These are phyloP conservation scores for Plodia interpunctella DNA, from an alignment of 1,140 invertebrate species.

Conservation along the genomic window DNA sequence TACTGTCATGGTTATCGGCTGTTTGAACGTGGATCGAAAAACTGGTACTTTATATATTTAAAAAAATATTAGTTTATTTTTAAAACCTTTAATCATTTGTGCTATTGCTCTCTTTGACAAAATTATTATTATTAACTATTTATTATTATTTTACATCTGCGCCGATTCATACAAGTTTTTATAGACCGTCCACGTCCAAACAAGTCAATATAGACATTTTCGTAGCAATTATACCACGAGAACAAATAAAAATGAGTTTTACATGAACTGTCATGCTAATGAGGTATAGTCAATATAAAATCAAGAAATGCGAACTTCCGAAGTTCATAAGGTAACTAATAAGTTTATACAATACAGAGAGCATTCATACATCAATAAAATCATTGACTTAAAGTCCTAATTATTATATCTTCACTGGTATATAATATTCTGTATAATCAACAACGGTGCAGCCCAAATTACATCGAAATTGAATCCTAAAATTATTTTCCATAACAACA, in stretches of 20 bases:
- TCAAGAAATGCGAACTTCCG: constrained; percentile 65
- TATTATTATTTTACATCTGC: background rate
- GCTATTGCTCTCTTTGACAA: no score
- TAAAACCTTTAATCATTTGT: no score
- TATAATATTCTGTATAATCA: constrained; percentile 53
- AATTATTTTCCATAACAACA: background rate
- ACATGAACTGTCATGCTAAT: constrained; percentile 56
- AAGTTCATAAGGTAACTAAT: constrained; percentile 75
- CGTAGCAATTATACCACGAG: constrained; percentile 18
- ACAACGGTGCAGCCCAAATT: constrained; percentile 37
- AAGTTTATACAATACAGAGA: constrained; percentile 58
- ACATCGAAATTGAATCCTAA: constrained; percentile 18
- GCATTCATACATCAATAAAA: constrained; percentile 26
- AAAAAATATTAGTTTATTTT: background rate
- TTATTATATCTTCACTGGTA: constrained; percentile 62
- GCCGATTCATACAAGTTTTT: background rate
- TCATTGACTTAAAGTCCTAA: constrained; percentile 68
- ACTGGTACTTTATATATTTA: background rate
- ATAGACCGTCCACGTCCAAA: background rate
- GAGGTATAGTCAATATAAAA: constrained; percentile 61
- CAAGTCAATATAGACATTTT: constrained; percentile 20
- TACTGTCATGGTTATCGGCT: background rate
- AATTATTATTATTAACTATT: no score
- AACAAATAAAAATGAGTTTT: constrained; percentile 37
- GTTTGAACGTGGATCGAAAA: background rate